Conservation (phyloP, 2,888 invertebrate species). For the Ormyrus labotus region DNA sequence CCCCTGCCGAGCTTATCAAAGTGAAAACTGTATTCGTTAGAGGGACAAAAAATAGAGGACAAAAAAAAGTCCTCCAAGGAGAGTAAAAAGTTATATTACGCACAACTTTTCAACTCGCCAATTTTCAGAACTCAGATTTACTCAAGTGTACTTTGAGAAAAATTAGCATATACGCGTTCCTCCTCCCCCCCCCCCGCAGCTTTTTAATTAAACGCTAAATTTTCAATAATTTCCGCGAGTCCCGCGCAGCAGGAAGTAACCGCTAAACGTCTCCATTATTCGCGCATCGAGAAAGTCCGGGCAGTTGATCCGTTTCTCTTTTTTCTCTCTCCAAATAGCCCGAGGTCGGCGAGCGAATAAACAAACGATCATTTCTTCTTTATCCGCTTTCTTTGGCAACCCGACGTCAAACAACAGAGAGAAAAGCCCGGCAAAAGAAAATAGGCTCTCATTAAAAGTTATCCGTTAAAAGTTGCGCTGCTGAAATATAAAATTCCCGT, state of each 20-base stretch:
- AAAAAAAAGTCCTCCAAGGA: slow-evolving; percentile 29
- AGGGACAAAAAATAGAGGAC: slow-evolving; percentile 34
- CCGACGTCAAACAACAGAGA: neutral
- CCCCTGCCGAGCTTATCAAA: slow-evolving; percentile 46
- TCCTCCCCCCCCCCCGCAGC: neutral
- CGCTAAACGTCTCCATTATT: no score
- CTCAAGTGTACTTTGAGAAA: neutral
- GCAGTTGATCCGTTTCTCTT: no score
- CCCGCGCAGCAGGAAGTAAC: no score
- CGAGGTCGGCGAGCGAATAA: no score
- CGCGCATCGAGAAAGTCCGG: no score
- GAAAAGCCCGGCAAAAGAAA: neutral
- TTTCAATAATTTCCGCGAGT: no score
- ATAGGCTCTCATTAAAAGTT: slow-evolving; percentile 37
- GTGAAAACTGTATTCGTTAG: slow-evolving; percentile 50
- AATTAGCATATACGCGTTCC: neutral
- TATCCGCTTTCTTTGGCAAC: no score
- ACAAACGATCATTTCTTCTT: no score
- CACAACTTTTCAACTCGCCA: neutral
- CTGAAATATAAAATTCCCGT: no score
- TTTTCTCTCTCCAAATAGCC: no score
- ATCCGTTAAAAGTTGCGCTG: neutral
- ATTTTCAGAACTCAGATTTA: slow-evolving; percentile 10
- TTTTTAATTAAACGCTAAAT: no score
- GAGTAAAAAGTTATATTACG: slow-evolving; percentile 41